A percentile compares a stretch with the other conserved stretches of the same genome.
phyloP scores from a whole-genome alignment of 2,888 invertebrate genomes.

The Eulithis prunata region DNA sequence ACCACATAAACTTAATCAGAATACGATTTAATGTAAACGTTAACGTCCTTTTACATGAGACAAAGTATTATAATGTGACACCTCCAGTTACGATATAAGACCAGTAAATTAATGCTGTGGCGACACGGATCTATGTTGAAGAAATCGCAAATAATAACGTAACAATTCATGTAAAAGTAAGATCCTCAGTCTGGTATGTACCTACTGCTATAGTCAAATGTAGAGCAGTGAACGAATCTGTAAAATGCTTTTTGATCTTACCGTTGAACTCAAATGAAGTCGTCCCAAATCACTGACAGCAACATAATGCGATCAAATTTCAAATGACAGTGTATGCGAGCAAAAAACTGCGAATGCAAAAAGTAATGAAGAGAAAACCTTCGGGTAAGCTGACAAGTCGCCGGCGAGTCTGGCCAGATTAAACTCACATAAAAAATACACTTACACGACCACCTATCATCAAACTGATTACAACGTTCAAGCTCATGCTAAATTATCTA shows the following conservation, averaged over 20 bases:
- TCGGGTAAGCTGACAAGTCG: constrained; percentile 49
- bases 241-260: constrained; percentile 4
- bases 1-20: constrained; percentile 30
- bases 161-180: background rate
- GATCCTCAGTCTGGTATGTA: background rate
- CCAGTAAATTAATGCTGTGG: constrained; percentile 6
- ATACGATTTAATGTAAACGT: constrained; percentile 27
- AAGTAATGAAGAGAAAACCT: constrained; percentile 40
- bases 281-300: constrained; percentile 31
- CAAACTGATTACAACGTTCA: constrained; percentile 55
- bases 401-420: constrained; percentile 51
- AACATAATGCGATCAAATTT: constrained; percentile 30
- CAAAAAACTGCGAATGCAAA: constrained; percentile 32
- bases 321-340: constrained; percentile 34
- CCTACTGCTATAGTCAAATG: background rate
- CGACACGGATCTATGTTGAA: constrained; percentile 15
- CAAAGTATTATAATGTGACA: constrained; percentile 31
- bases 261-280: constrained; percentile 19
- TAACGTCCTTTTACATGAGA: constrained; percentile 24
- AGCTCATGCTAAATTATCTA: constrained; percentile 44
- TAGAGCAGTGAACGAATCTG: constrained; percentile 1
- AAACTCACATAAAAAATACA: constrained; percentile 48
- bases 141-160: constrained; percentile 1
- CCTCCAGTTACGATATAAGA: constrained; percentile 11
- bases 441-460: constrained; percentile 50